Evolutionary conservation across 1,140 invertebrate species (phyloP).

Genomic region (Drosophila paulistorum): DNA sequence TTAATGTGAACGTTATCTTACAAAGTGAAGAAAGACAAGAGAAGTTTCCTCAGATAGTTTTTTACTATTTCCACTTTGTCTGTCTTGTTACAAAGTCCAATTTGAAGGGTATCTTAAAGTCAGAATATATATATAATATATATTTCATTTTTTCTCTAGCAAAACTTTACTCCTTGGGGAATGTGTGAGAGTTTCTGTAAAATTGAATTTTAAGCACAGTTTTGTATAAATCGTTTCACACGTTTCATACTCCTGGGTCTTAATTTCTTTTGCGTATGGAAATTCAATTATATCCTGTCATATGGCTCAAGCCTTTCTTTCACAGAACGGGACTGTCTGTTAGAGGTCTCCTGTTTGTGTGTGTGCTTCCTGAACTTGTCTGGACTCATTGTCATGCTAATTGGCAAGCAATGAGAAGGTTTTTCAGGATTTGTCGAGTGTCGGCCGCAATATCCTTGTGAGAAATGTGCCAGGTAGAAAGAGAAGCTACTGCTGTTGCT

Average conservation of each 20-base stretch:
- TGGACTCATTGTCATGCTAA: slow-evolving; percentile 71
- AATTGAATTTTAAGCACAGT: slow-evolving; percentile 59
- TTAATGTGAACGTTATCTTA: too few relatives aligned
- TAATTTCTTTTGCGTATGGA: slow-evolving; percentile 34
- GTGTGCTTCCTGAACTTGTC: slow-evolving; percentile 47
- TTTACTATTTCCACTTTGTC: too few relatives aligned
- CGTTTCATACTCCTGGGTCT: slow-evolving; percentile 43
- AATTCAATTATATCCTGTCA: slow-evolving; percentile 74
- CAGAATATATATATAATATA: not conserved
- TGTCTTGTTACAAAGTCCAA: not conserved
- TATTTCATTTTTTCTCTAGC: not conserved
- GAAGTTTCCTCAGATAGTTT: too few relatives aligned
- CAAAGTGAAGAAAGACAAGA: too few relatives aligned
- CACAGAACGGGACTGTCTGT: slow-evolving; percentile 56
- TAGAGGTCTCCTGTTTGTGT: slow-evolving; percentile 27
- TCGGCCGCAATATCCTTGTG: slow-evolving; percentile 12
- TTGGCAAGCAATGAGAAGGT: slow-evolving; percentile 44
- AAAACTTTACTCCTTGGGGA: slow-evolving; percentile 45
- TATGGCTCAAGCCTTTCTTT: slow-evolving; percentile 35
- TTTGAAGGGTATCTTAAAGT: too few relatives aligned
- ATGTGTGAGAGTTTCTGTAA: slow-evolving; percentile 39
- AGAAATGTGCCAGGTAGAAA: slow-evolving; percentile 11
- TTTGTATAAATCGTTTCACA: slow-evolving; percentile 56
- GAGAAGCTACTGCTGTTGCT: not conserved
- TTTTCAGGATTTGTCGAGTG: not conserved